A percentile compares a stretch with the other conserved stretches of the same genome.
Evolutionary conservation across 2,888 invertebrate genomes (phyloP).

Genomic region (Idaea aversata): DNA sequence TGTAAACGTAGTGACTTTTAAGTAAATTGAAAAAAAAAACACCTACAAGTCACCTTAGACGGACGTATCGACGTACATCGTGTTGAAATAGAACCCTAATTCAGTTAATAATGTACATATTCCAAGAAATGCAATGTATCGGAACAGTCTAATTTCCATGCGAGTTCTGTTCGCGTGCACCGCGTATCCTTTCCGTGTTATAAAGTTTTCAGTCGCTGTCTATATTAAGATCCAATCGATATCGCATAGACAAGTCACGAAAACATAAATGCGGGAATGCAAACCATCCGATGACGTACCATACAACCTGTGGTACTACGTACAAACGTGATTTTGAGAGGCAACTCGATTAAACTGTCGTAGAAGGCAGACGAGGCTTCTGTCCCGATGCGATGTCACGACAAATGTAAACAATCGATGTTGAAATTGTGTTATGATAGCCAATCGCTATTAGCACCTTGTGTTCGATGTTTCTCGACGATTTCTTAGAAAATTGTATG

Average conservation of each 20-base stretch:
- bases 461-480: constrained; percentile 5
- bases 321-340: constrained; percentile 40
- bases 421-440: constrained; percentile 26
- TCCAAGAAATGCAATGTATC: constrained; percentile 29
- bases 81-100: background rate
- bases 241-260: constrained; percentile 67
- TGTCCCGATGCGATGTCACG: constrained; percentile 30
- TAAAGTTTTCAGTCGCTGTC: constrained; percentile 65
- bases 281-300: constrained; percentile 36
- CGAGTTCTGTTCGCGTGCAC: constrained; percentile 65
- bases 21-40: background rate
- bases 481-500: constrained; percentile 17
- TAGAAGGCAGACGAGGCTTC: constrained; percentile 35
- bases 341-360: constrained; percentile 39
- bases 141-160: constrained; percentile 56
- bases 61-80: background rate
- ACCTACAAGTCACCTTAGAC: background rate
- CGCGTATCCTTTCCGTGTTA: constrained; percentile 63
- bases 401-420: constrained; percentile 43
- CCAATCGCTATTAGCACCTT: constrained; percentile 18
- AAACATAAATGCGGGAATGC: constrained; percentile 32
- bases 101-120: background rate
- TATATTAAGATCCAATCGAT: constrained; percentile 71
- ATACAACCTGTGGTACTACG: constrained; percentile 17
- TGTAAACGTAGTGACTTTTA: background rate